Evolutionary conservation across 1,140 invertebrate genomes (phyloP).

Genomic region (Camponotus floridanus): DNA sequence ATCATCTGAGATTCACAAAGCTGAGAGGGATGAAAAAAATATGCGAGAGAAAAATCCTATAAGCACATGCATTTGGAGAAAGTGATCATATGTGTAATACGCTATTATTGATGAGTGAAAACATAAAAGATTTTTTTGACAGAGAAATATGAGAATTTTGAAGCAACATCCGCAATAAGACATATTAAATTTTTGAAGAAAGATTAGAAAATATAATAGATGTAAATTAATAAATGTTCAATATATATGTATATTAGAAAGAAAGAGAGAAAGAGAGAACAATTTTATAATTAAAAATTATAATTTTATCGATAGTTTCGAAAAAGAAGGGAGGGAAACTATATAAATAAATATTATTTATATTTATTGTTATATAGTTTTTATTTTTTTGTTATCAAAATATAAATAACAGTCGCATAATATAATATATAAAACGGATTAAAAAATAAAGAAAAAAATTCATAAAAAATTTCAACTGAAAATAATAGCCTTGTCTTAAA

Average conservation of each 20-base stretch:
- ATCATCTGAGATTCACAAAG: not conserved
- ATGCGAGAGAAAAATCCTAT: not conserved
- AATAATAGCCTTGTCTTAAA: not conserved
- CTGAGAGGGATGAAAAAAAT: not conserved
- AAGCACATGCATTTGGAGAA: conserved; percentile 45
- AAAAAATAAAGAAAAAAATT: not conserved
- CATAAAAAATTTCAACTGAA: not conserved
- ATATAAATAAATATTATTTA: not conserved
- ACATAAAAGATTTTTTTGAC: not conserved
- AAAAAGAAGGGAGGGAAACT: not conserved
- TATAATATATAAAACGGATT: not conserved
- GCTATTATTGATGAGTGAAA: not conserved
- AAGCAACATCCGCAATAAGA: too few species aligned
- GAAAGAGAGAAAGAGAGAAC: too few species aligned
- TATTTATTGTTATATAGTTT: too few species aligned
- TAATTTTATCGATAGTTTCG: not conserved
- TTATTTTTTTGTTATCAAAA: not conserved
- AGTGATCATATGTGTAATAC: not conserved
- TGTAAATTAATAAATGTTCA: not conserved
- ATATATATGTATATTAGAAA: not conserved
- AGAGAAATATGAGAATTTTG: too few species aligned
- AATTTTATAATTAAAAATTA: too few species aligned
- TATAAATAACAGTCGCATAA: not conserved
- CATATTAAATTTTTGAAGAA: not conserved
- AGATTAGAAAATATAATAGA: conserved; percentile 1